Base-by-base conservation (phyloP, 2,888 invertebrate species). In the Ophion slaviceki region DNA sequence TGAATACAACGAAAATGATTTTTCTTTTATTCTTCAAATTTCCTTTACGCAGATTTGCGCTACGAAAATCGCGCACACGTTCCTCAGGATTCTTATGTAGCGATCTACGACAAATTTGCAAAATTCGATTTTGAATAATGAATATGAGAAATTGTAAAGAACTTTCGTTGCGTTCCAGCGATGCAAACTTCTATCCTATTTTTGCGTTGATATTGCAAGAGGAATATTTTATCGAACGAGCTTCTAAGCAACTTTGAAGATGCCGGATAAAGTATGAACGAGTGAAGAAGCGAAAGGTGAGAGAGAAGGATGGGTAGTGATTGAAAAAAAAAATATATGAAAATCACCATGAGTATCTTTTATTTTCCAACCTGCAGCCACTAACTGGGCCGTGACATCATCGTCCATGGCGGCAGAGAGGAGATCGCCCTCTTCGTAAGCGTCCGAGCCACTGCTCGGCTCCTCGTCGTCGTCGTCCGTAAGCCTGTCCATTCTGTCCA, bases 311-410 rank as follows among this genome's bases (percentile, higher is more conserved):
- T 71, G 2, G 67, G 59, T 70, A 53, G 47, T 71, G 78, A 67
- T 77, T 61, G 61, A 68, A 71, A 82, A 85, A 78, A 86, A 86
- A 86, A 84, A 70, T 93, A 93, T 93, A 92, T 92, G 90, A 92
- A 93, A 93, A 94, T 94, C 94, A 94, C 95, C 94, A 94, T 94
- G 93, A 93, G 92, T 92, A 93, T 94, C 92, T 93, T 94, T 94
- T 93, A 93, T 93, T 94, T 94, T 94, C 95, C 94, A 94, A 97
- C 99, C 99, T 94, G 99, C 98, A 90, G 99, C 98, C 80, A 98
- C 99, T 90, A 99, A 95, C 93, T 99, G 99, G 93, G 99, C 98
- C 88, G 99, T 98, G 91, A 99, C 98, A 93, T 99, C 99, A 94
- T 99, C 99, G 89, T 97, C 97, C 96, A 98, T 97, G 75, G 97